Conservation (phyloP, 2,888 invertebrate species). For the Ormyrus thymus region DNA sequence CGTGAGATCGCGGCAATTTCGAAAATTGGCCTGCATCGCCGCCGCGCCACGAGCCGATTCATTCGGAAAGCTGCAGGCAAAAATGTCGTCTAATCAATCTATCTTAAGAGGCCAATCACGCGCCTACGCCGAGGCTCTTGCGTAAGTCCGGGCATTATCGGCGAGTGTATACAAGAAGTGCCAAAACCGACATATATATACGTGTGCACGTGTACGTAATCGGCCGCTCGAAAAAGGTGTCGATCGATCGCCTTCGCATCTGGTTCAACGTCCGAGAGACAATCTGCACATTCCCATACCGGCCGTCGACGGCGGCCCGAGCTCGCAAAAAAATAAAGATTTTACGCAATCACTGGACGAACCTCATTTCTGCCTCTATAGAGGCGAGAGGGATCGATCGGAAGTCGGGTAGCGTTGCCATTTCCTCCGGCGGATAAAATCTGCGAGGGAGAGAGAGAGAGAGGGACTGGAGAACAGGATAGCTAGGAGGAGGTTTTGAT, state of each 20-base stretch:
- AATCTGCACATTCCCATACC: conserved; percentile 2
- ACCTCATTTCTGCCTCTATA: neutral
- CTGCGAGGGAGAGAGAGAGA: conserved; percentile 43
- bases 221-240: no score
- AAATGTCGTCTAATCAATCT: no score
- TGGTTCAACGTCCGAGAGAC: conserved; percentile 11
- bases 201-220: no score
- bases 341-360: conserved; percentile 29
- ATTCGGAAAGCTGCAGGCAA: no score
- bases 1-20: no score
- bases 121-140: neutral
- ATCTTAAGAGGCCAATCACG: no score
- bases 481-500: conserved; percentile 38
- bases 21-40: no score
- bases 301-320: neutral
- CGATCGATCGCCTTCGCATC: conserved; percentile 4
- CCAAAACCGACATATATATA: no score
- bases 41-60: no score
- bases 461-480: conserved; percentile 12
- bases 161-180: neutral
- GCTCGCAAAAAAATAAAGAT: neutral
- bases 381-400: conserved; percentile 52
- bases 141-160: conserved; percentile 9
- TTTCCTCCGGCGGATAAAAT: conserved; percentile 55
- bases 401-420: conserved; percentile 54